Conservation (phyloP, 1,140 invertebrate genomes). For the Hypothenemus hampei region DNA sequence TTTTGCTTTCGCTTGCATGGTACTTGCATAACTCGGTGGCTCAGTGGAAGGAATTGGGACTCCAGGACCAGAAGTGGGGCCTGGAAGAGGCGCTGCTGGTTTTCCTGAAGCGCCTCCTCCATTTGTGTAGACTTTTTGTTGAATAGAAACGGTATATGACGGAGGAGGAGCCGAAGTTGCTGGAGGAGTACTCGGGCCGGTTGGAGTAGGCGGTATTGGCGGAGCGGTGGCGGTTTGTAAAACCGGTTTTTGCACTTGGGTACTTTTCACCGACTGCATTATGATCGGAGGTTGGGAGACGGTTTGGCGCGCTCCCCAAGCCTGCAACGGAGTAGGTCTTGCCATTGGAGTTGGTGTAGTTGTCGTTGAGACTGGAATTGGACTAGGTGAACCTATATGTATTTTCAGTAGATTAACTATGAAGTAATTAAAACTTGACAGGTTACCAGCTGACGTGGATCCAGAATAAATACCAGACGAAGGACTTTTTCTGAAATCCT, state of each 20-base stretch:
- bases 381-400: conserved; percentile 70
- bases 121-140: conserved; percentile 59
- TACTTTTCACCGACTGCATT: conserved; percentile 94
- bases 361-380: conserved; percentile 63
- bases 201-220: conserved; percentile 43
- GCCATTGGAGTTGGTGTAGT: conserved; percentile 58
- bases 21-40: conserved; percentile 86
- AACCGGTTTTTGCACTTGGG: conserved; percentile 89
- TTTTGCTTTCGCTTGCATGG: conserved; percentile 75
- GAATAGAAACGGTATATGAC: conserved; percentile 73
- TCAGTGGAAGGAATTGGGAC: conserved; percentile 74
- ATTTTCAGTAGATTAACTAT: background rate
- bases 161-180: conserved; percentile 64
- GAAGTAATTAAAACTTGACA: background rate
- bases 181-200: conserved; percentile 30
- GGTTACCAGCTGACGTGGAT: conserved; percentile 60
- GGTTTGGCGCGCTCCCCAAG: conserved; percentile 74
- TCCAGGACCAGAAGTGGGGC: conserved; percentile 41
- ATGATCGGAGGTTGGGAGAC: conserved; percentile 88
- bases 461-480: conserved; percentile 78
- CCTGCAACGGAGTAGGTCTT: conserved; percentile 66
- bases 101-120: conserved; percentile 44
- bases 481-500: conserved; percentile 62
- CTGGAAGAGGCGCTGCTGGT: conserved; percentile 52
- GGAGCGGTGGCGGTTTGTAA: conserved; percentile 90